Conservation (phyloP, 92 coral and sea anemone species). For the Epizoanthus fatuus region DNA sequence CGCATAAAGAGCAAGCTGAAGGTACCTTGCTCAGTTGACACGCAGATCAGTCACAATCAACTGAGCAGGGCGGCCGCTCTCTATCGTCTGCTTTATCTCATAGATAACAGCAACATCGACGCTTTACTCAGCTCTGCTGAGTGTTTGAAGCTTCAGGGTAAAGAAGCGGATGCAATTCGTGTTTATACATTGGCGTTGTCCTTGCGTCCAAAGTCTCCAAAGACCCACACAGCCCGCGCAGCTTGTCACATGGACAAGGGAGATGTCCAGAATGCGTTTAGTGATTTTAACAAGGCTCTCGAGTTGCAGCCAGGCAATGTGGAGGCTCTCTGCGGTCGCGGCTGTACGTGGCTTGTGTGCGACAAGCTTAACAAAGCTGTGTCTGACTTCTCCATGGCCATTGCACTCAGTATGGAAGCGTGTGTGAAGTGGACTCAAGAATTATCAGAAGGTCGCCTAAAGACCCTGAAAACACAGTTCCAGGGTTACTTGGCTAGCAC, state of each 20-base stretch:
- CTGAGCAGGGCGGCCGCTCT: slow-evolving; percentile 74
- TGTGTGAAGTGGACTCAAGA: slow-evolving; percentile 69
- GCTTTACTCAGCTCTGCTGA: slow-evolving; percentile 88
- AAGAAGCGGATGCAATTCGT: slow-evolving; percentile 78
- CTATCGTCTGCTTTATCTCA: slow-evolving; percentile 74
- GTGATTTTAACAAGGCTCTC: slow-evolving; percentile 81
- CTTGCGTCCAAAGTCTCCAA: slow-evolving; percentile 69
- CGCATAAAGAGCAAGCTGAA: slow-evolving; percentile 70
- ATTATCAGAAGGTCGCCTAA: slow-evolving; percentile 57
- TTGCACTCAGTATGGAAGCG: slow-evolving; percentile 48
- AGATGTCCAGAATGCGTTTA: slow-evolving; percentile 75
- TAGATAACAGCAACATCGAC: slow-evolving; percentile 83
- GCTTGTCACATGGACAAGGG: slow-evolving; percentile 76
- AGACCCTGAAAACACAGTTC: slow-evolving; percentile 56
- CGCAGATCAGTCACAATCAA: slow-evolving; percentile 59
- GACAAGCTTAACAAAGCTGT: slow-evolving; percentile 70
- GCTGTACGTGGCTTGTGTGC: slow-evolving; percentile 59
- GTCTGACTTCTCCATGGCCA: slow-evolving; percentile 58
- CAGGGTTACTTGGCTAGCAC: slow-evolving; percentile 53
- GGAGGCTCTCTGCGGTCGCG: slow-evolving; percentile 89
- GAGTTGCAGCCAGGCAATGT: slow-evolving; percentile 75
- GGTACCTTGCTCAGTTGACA: slow-evolving; percentile 66
- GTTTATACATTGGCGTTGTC: slow-evolving; percentile 52
- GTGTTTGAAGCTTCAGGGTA: slow-evolving; percentile 81
- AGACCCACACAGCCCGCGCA: slow-evolving; percentile 84